phyloP scores from a whole-genome alignment of 2,113 vertebrate genomes.

The Centropristis striata region DNA sequence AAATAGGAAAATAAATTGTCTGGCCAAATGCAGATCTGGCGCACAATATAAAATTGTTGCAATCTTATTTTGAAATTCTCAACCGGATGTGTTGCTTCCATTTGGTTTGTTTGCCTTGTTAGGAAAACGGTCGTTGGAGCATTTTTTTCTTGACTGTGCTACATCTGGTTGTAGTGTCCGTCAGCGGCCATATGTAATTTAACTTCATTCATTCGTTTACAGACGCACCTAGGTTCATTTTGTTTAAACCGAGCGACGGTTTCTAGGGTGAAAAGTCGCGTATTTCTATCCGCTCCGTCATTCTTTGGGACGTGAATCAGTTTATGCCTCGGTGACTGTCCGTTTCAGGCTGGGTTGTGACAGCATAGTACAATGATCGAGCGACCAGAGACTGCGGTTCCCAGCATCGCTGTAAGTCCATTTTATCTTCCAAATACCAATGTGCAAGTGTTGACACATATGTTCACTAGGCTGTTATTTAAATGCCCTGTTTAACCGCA shows the following conservation, averaged over 20 bases:
- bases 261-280: not conserved
- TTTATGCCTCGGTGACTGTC: conserved; percentile 68
- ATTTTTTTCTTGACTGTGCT: conserved; percentile 28
- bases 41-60: too few relatives aligned
- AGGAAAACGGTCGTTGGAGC: conserved; percentile 9
- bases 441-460: too few relatives aligned
- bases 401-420: conserved; percentile 86
- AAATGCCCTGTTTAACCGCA: not conserved
- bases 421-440: not conserved
- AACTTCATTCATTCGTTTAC: conserved; percentile 61
- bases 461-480: fast-evolving
- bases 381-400: conserved; percentile 84
- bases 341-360: conserved; percentile 75
- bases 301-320: conserved; percentile 40
- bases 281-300: not conserved
- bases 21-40: too few relatives aligned
- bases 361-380: conserved; percentile 83
- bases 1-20: too few relatives aligned
- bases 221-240: not conserved
- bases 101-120: fast-evolving
- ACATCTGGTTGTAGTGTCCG: conserved; percentile 12
- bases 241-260: fast-evolving
- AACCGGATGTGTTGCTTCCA: conserved; percentile 20
- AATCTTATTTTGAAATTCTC: conserved; percentile 57
- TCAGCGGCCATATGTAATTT: conserved; percentile 61